Evolutionary conservation across 2,113 vertebrate genomes (phyloP).

Genomic region (pig (Sus scrofa)): T2T-Sscrofa CM000819.6:130310001-130310500

Average conservation of each 20-base stretch:
- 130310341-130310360: not conserved
- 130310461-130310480: conserved; percentile 36
- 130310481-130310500: conserved; percentile 67
- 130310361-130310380: not conserved
- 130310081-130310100: not conserved
- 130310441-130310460: conserved; percentile 50
- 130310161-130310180: conserved; percentile 27
- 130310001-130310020: not conserved
- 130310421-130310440: conserved; percentile 55
- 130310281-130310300: not conserved
- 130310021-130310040: not conserved
- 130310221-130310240: not conserved
- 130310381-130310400: conserved; percentile 45
- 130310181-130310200: conserved; percentile 37
- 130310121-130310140: not conserved
- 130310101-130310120: not conserved
- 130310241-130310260: conserved; percentile 42
- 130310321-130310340: not conserved
- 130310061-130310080: not conserved
- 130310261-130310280: conserved; percentile 51
- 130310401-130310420: conserved; percentile 56
- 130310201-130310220: not conserved
- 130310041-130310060: not conserved
- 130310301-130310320: not conserved
- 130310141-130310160: not conserved